These are phyloP conservation scores for Cheilosia soror DNA, from an alignment of 2,888 invertebrate genomes.

Conservation along the genomic window DNA sequence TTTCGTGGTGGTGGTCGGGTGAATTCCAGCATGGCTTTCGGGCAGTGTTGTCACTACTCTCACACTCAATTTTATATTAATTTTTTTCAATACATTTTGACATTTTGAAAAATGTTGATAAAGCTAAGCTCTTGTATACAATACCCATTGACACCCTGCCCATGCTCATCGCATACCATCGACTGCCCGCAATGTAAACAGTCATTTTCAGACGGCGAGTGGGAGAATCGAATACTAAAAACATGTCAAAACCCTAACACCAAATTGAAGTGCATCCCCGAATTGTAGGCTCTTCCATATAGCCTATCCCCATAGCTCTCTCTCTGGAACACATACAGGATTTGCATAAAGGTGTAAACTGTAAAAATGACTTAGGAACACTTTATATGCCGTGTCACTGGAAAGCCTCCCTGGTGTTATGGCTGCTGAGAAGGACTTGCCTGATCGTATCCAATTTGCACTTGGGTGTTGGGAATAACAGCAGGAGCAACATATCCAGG, in stretches of 20 bases:
- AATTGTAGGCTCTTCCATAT: slow-evolving; percentile 58
- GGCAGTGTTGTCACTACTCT: too few species aligned
- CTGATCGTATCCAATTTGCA: slow-evolving; percentile 69
- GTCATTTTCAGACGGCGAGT: slow-evolving; percentile 63
- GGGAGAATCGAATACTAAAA: slow-evolving; percentile 64
- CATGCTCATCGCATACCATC: slow-evolving; percentile 51
- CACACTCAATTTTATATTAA: too few species aligned
- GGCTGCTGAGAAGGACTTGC: slow-evolving; percentile 37
- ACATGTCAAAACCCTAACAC: slow-evolving; percentile 70
- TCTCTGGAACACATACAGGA: slow-evolving; percentile 75
- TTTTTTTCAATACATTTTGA: too few species aligned
- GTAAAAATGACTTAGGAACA: slow-evolving; percentile 76
- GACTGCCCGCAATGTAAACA: slow-evolving; percentile 67
- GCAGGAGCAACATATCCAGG: slow-evolving; percentile 50
- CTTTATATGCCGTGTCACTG: slow-evolving; percentile 68
- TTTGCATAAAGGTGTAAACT: slow-evolving; percentile 83
- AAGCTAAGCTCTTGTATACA: slow-evolving; percentile 24
- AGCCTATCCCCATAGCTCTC: slow-evolving; percentile 18
- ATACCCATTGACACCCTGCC: slow-evolving; percentile 16
- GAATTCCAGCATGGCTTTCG: too few species aligned
- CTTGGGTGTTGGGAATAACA: slow-evolving; percentile 59
- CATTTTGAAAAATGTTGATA: background rate
- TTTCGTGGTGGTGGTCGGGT: too few species aligned
- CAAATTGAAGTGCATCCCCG: slow-evolving; percentile 71
- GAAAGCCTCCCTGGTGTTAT: slow-evolving; percentile 52